Evolutionary conservation across 2,797 vertebrate genomes (phyloP).

Genomic region (Rhinichthys osculus): DNA sequence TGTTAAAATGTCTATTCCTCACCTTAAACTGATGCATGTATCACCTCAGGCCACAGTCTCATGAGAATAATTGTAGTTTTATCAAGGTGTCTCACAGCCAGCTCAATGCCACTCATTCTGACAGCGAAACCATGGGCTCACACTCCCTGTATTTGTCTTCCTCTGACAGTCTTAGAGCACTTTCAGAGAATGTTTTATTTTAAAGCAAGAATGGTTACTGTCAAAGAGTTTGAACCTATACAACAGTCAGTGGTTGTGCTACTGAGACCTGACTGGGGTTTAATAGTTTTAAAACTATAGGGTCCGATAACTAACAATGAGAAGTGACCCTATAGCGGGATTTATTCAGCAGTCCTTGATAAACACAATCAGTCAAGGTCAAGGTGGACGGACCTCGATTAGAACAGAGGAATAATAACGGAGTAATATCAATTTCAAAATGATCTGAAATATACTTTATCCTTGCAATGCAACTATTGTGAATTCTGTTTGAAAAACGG

Average conservation of each 20-base stretch:
- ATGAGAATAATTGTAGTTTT: conserved; percentile 42
- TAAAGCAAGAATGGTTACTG: conserved; percentile 3
- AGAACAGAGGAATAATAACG: neutral
- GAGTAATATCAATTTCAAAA: conserved; percentile 1
- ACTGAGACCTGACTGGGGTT: neutral
- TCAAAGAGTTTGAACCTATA: neutral
- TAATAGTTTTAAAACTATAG: neutral
- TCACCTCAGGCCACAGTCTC: conserved; percentile 26
- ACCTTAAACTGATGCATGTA: conserved; percentile 33
- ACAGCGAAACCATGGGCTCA: conserved; percentile 22
- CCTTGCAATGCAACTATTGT: conserved; percentile 7
- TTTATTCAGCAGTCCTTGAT: neutral
- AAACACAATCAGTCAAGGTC: neutral
- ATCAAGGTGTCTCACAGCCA: conserved; percentile 31
- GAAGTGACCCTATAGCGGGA: neutral
- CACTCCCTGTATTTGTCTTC: conserved; percentile 24
- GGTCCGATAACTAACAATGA: neutral
- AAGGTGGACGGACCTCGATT: neutral
- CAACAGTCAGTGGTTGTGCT: neutral
- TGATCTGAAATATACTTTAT: conserved; percentile 9
- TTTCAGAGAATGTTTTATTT: neutral
- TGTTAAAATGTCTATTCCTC: conserved; percentile 50
- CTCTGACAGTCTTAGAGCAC: neutral
- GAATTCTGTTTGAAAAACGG: conserved; percentile 19
- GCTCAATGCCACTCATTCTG: conserved; percentile 39